A percentile compares a stretch with the other conserved stretches of the same genome.
These are phyloP conservation scores for Microcebus lehilahytsara DNA, from an alignment of 2,113 vertebrate genomes.

Conservation along the genomic window DNA sequence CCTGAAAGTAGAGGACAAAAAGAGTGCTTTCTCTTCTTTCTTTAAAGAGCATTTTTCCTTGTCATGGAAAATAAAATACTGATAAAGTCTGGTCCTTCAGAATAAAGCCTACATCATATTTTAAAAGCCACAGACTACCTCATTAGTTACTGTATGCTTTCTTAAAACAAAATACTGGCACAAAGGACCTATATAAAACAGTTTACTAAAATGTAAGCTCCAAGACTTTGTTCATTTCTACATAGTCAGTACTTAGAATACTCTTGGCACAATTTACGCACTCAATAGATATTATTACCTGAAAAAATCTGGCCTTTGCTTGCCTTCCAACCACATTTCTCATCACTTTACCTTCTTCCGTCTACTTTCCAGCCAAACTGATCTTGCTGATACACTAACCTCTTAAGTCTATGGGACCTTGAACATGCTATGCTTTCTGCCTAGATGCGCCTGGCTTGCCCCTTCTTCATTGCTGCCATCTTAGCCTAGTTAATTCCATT, in stretches of 20 bases:
- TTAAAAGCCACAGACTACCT: not conserved
- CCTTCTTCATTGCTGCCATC: not conserved
- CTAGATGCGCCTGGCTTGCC: not conserved
- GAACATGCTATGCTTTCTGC: not conserved
- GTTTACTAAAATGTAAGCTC: constrained; percentile 33
- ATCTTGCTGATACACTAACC: not conserved
- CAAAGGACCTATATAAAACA: constrained; percentile 4
- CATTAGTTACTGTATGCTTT: constrained; percentile 18
- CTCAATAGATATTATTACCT: constrained; percentile 1
- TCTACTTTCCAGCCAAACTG: not conserved
- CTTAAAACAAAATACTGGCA: constrained; percentile 29
- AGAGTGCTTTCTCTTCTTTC: constrained; percentile 8
- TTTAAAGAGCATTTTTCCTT: constrained; percentile 42
- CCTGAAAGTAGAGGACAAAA: not conserved
- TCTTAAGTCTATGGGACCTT: not conserved
- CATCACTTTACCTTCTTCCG: not conserved
- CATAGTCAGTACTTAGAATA: constrained; percentile 1
- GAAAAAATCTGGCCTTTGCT: constrained; percentile 42
- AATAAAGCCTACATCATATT: constrained; percentile 41
- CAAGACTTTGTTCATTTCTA: constrained; percentile 4
- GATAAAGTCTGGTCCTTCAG: constrained; percentile 1
- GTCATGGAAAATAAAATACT: constrained; percentile 60
- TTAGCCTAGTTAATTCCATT: not conserved
- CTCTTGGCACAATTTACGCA: not conserved
- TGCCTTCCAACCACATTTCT: not conserved